phyloP scores from a whole-genome alignment of 2,113 vertebrate genomes.

The Phrynocephalus versicolor region DNA sequence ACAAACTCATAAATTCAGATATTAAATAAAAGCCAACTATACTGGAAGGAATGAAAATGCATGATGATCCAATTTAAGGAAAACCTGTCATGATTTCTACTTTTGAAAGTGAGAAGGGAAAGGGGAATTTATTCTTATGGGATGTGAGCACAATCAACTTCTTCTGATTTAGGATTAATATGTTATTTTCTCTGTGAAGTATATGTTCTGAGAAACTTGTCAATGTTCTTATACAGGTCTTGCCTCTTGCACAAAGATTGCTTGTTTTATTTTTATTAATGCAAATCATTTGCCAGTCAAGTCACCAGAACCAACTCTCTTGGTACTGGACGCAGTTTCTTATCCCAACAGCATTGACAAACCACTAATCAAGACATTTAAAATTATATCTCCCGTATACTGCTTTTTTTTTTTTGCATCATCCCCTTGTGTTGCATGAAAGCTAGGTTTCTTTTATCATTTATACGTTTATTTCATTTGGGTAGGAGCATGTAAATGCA shows the following conservation, averaged over 20 bases:
- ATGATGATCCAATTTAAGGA: neutral
- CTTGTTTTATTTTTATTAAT: neutral
- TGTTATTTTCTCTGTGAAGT: neutral
- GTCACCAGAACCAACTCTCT: neutral
- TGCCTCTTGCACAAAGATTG: neutral
- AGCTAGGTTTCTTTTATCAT: neutral
- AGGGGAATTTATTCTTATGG: neutral
- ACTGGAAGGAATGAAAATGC: neutral
- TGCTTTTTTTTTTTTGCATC: constrained; percentile 4
- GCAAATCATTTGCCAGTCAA: neutral
- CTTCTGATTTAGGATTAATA: neutral
- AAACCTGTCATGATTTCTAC: neutral
- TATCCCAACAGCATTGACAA: neutral
- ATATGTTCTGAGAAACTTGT: neutral
- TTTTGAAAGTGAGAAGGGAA: neutral
- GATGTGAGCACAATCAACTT: neutral
- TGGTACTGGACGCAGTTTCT: constrained; percentile 25
- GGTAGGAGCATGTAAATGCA: no score
- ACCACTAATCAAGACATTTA: no score
- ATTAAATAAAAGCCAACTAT: neutral
- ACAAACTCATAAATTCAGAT: neutral
- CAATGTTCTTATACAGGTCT: neutral
- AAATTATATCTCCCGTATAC: neutral
- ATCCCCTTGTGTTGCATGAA: neutral
- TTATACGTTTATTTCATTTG: neutral